A percentile compares a stretch with the other conserved stretches of the same genome.
Conservation (phyloP, 2,888 invertebrate species). For the Sphaerophoria taeniata region DNA sequence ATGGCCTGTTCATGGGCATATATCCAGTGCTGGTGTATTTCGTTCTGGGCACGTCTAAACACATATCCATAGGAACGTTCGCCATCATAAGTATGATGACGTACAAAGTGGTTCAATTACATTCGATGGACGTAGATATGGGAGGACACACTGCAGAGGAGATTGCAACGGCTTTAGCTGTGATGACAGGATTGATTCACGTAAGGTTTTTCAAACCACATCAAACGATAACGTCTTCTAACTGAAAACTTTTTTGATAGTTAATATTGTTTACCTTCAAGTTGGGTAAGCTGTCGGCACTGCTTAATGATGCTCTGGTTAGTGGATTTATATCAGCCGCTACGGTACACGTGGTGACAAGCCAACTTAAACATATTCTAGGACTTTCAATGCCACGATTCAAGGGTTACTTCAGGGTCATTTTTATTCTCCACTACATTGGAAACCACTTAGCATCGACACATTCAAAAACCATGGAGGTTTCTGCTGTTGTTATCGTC, state of each 20-base stretch:
- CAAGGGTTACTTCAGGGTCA: constrained; percentile 85
- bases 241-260: constrained; percentile 79
- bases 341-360: constrained; percentile 87
- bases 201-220: constrained; percentile 81
- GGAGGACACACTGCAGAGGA: constrained; percentile 84
- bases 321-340: constrained; percentile 90
- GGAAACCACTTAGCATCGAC: constrained; percentile 84
- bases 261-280: constrained; percentile 86
- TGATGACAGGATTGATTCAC: constrained; percentile 88
- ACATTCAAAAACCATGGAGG: constrained; percentile 86
- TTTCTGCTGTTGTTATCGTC: constrained; percentile 86
- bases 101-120: constrained; percentile 87
- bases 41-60: constrained; percentile 91
- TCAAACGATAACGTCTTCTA: neutral
- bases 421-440: constrained; percentile 85
- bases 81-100: constrained; percentile 94
- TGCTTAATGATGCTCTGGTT: constrained; percentile 87
- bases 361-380: constrained; percentile 86
- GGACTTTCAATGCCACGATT: constrained; percentile 85
- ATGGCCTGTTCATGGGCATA: constrained; percentile 92
- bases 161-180: constrained; percentile 89
- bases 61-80: constrained; percentile 92
- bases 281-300: constrained; percentile 85
- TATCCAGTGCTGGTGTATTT: constrained; percentile 93
- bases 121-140: constrained; percentile 80